phyloP scores from a whole-genome alignment of 1,140 invertebrate genomes.

The Whitmania pigra region DNA sequence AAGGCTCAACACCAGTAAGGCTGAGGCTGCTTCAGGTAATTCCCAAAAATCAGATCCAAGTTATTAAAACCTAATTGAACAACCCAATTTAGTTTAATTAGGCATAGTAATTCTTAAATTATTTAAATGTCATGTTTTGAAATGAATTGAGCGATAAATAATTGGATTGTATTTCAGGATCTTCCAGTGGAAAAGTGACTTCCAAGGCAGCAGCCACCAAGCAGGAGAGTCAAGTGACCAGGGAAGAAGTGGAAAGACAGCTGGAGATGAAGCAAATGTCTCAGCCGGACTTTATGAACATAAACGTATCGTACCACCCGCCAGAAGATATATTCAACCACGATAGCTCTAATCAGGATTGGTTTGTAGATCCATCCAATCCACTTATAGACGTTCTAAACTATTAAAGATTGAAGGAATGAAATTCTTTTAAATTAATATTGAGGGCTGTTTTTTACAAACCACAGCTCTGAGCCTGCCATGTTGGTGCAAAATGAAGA shows the following conservation, averaged over 20 bases:
- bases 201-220: not conserved
- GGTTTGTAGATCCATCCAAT: not conserved
- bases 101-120: not conserved
- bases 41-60: not conserved
- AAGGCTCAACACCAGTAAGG: no score
- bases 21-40: no score
- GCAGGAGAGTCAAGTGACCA: not conserved
- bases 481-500: conserved; percentile 13
- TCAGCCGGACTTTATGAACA: not conserved
- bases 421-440: not conserved
- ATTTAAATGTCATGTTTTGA: not conserved
- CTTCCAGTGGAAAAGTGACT: not conserved
- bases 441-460: conserved; percentile 11
- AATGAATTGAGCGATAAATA: not conserved
- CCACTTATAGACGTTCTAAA: not conserved
- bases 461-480: not conserved
- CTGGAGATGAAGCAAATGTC: conserved; percentile 10
- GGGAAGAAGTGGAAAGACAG: conserved; percentile 8
- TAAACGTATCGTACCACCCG: not conserved
- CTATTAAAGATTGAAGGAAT: not conserved
- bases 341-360: conserved; percentile 7
- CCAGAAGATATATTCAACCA: conserved; percentile 9
- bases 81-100: no score
- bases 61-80: not conserved
- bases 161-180: not conserved